Evolutionary conservation across 1,140 invertebrate species (phyloP).

Genomic region (Macrocentrus cingulum): DNA sequence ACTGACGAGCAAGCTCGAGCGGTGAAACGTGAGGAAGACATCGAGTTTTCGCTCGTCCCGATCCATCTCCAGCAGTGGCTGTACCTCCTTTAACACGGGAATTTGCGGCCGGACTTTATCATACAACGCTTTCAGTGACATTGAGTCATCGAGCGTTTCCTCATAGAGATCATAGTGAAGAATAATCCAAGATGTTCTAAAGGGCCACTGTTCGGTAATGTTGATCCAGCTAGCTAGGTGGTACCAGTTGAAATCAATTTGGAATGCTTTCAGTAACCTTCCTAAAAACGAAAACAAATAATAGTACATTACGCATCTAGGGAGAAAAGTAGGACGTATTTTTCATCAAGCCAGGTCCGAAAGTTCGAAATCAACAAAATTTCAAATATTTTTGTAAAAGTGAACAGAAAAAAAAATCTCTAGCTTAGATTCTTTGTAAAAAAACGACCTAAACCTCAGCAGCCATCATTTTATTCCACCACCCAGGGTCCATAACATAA

Average conservation of each 20-base stretch:
- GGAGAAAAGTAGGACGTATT: too few species aligned
- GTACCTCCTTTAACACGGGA: constrained; percentile 81
- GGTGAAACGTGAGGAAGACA: constrained; percentile 86
- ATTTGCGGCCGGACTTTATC: constrained; percentile 85
- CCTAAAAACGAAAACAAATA: constrained; percentile 66
- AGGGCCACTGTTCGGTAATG: constrained; percentile 98
- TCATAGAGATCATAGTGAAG: constrained; percentile 89
- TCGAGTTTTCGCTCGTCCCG: constrained; percentile 93
- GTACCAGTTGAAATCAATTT: constrained; percentile 99
- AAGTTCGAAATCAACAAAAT: too few species aligned
- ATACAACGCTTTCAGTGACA: constrained; percentile 84
- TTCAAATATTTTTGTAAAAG: too few species aligned
- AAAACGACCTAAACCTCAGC: too few species aligned
- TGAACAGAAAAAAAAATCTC: too few species aligned
- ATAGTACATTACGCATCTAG: too few species aligned
- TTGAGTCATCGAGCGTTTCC: constrained; percentile 82
- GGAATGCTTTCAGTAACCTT: constrained; percentile 93
- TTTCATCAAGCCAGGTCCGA: too few species aligned
- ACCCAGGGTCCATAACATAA: too few species aligned
- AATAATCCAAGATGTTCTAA: constrained; percentile 95
- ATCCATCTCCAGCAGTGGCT: constrained; percentile 88
- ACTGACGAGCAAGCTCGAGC: constrained; percentile 75
- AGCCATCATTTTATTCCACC: too few species aligned
- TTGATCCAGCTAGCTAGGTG: constrained; percentile 96
- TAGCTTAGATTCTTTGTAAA: too few species aligned